A percentile compares a stretch with the other conserved stretches of the same genome.
phyloP scores from a whole-genome alignment of 2,113 vertebrate genomes.

The Alethe castanea region DNA sequence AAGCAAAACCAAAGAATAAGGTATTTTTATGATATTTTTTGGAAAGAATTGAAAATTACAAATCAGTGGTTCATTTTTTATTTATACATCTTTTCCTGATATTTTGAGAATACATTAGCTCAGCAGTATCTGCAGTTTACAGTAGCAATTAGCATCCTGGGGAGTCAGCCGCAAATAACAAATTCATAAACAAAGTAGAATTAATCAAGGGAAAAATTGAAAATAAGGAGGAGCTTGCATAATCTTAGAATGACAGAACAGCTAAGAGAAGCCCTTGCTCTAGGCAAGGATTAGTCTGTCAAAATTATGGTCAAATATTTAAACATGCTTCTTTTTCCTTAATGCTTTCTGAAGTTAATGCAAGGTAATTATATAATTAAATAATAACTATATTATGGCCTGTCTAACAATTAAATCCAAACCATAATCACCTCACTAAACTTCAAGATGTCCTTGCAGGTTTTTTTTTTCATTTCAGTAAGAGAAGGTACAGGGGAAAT shows the following conservation, averaged over 20 bases:
- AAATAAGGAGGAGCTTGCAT: slow-evolving; percentile 51
- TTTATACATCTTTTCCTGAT: background rate
- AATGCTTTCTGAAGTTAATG: background rate
- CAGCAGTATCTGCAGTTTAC: slow-evolving; percentile 63
- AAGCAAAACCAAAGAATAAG: background rate
- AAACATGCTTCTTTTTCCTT: background rate
- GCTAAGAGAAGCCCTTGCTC: slow-evolving; percentile 2
- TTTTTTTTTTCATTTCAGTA: background rate
- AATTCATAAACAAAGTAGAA: slow-evolving; percentile 63
- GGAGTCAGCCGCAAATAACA: slow-evolving; percentile 47
- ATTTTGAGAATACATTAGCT: slow-evolving; percentile 49
- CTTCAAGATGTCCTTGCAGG: background rate
- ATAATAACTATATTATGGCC: background rate
- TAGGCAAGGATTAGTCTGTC: background rate
- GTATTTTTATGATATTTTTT: background rate
- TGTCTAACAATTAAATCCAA: background rate
- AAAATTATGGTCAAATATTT: slow-evolving; percentile 27
- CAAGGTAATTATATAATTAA: slow-evolving; percentile 13
- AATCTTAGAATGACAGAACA: slow-evolving; percentile 18
- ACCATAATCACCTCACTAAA: background rate
- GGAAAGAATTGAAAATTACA: background rate
- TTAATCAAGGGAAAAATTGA: slow-evolving; percentile 67
- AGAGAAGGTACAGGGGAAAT: background rate
- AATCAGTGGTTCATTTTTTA: background rate
- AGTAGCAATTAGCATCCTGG: slow-evolving; percentile 69